A percentile compares a stretch with the other conserved stretches of the same genome.
Conservation (phyloP, 2,797 vertebrate genomes). For the Eleutherodactylus coqui region DNA sequence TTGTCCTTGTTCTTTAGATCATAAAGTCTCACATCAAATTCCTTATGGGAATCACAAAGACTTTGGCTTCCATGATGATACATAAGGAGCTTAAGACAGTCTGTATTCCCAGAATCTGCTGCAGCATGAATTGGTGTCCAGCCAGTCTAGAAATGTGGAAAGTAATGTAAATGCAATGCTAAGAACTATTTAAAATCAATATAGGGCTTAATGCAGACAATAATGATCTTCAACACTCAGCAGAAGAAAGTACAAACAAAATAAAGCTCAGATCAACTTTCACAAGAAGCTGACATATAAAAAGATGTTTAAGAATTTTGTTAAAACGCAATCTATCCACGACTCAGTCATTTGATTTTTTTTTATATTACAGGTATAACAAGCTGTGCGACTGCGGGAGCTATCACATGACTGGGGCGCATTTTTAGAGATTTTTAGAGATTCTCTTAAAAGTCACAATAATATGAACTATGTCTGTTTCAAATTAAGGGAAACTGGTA, state of each 20-base stretch:
- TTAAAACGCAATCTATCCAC: too few relatives aligned
- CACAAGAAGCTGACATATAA: not conserved
- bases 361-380: too few relatives aligned
- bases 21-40: constrained; percentile 62
- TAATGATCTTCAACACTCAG: not conserved
- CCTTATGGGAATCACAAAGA: constrained; percentile 45
- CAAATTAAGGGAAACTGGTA: too few relatives aligned
- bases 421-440: too few relatives aligned
- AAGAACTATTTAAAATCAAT: constrained; percentile 5
- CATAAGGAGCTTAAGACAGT: constrained; percentile 87
- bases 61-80: constrained; percentile 73
- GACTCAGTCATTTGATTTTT: too few relatives aligned
- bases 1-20: constrained; percentile 71
- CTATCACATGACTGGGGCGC: too few relatives aligned
- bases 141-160: constrained; percentile 78
- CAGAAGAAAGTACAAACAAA: not conserved
- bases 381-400: too few relatives aligned
- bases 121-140: constrained; percentile 88
- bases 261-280: not conserved
- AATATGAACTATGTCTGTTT: too few relatives aligned
- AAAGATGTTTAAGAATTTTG: not conserved
- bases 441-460: too few relatives aligned
- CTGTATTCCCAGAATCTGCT: constrained; percentile 85
- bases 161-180: constrained; percentile 13
- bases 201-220: not conserved